Evolutionary conservation across 2,888 invertebrate genomes (phyloP).

Genomic region (Drosophila kambysellisi): DNA sequence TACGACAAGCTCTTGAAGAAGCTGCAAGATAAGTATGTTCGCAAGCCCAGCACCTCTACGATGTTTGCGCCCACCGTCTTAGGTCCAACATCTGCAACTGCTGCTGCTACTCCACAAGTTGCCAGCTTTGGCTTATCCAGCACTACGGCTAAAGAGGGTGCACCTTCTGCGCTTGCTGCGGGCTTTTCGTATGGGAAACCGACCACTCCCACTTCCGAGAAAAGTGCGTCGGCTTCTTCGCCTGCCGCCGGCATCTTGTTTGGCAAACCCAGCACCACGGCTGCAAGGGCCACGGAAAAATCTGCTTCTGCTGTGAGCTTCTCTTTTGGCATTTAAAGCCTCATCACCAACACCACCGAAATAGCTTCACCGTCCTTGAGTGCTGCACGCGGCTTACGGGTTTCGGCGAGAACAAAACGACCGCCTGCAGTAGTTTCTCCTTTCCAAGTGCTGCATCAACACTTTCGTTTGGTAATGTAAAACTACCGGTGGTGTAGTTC

Average conservation of each 20-base stretch:
- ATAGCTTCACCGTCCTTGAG: slow-evolving; percentile 8
- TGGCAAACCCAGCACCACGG: slow-evolving; percentile 14
- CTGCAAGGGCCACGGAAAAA: background rate
- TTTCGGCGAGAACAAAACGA: too few relatives aligned
- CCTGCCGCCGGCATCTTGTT: slow-evolving; percentile 9
- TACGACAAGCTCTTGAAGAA: slow-evolving; percentile 91
- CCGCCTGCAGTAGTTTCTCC: slow-evolving; percentile 86
- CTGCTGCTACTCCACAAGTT: background rate
- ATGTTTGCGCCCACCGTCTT: slow-evolving; percentile 1
- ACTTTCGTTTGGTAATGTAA: slow-evolving; percentile 87
- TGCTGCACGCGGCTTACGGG: slow-evolving; percentile 1
- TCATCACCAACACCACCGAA: background rate
- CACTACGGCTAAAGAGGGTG: background rate
- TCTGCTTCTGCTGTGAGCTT: slow-evolving; percentile 1
- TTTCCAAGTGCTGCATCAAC: slow-evolving; percentile 87
- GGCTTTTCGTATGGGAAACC: slow-evolving; percentile 4
- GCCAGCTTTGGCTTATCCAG: background rate
- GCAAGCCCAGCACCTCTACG: background rate
- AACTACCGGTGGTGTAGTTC: slow-evolving; percentile 92
- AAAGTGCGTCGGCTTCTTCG: background rate
- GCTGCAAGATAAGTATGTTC: slow-evolving; percentile 85
- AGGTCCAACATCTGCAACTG: background rate
- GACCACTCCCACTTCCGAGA: background rate
- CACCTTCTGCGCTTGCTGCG: background rate
- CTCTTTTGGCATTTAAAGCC: slow-evolving; percentile 1